Conservation (phyloP, 2,888 invertebrate species). For the Linnaemya tessellans region DNA sequence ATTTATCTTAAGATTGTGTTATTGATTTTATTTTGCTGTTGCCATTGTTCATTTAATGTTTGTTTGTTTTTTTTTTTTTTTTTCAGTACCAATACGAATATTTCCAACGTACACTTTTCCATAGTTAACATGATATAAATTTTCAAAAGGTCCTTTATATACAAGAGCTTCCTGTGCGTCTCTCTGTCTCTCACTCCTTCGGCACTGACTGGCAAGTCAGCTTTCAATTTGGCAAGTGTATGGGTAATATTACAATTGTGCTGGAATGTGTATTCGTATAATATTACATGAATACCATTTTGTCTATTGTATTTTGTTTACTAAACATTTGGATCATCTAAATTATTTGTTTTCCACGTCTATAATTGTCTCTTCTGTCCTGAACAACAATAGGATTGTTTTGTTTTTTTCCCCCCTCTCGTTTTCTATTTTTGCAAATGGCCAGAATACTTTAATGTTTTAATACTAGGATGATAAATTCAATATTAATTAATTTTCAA, state of each 20-base stretch:
- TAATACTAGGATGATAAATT: conserved; percentile 2
- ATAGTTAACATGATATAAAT: not conserved
- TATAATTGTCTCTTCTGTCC: not conserved
- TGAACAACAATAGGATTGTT: not conserved
- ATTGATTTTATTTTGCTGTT: conserved; percentile 14
- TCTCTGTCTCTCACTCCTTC: not conserved
- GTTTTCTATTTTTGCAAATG: too few species aligned
- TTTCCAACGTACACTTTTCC: not conserved
- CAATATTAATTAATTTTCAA: conserved; percentile 19
- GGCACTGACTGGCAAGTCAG: not conserved
- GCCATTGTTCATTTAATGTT: conserved; percentile 20
- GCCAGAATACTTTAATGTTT: not conserved
- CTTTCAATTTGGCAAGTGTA: not conserved
- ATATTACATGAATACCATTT: conserved; percentile 12
- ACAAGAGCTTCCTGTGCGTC: not conserved
- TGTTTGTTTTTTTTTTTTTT: not conserved
- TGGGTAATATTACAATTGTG: conserved; percentile 18
- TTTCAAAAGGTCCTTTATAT: conserved; percentile 21
- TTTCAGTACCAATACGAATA: not conserved
- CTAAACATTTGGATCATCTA: conserved; percentile 40
- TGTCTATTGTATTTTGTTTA: conserved; percentile 40
- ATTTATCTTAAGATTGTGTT: conserved; percentile 11
- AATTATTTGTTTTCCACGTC: conserved; percentile 42
- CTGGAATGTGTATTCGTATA: conserved; percentile 14
- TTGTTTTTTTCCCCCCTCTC: too few species aligned